Base-by-base conservation (phyloP, 92 coral and sea anemone genomes). In the Epizoanthus illoricatus region DNA sequence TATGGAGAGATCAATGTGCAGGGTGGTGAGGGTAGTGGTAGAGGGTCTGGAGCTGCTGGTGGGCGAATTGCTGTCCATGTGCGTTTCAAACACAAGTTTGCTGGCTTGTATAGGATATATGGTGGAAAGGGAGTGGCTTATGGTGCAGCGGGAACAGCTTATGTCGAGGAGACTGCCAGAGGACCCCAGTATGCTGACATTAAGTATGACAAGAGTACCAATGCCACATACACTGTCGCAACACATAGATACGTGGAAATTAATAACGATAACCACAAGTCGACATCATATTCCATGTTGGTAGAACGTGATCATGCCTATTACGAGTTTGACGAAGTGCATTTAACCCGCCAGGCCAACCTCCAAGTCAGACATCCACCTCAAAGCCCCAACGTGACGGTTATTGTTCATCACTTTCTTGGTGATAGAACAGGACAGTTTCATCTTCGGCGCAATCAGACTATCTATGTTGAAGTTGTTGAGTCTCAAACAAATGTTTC, bases 391-490 rank as follows among this genome's bases (percentile, higher is more conserved):
- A 87, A 87, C 75, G 93, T 84, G 43, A 87, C 90, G 39, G 91
- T 90, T 47, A 65, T 90, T 71, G 87, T 85, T n/a, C 94, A 91
- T 67, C 89, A 81, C 47, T 91, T 91, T 68, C 56, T 91, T 18
- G 94, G 94, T 5, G 94, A 91, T 73, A 84, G 91, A 43, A 91
- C 94, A 20, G 94, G 94, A 70, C 84, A 85, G 7, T 68, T 91
- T n/a, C 94, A 88, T 18, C 55, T 91, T 55, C 85, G 94, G 15
- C 75, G 74, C 67, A 85, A 91, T 61, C 94, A 91, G 55, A 82
- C 88, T 5, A 78, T 91, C 54, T 91, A 85, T 69, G 94, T 87
- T 42, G 94, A 91, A 74, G 94, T 91, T 20, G 88, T 91, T 10
- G 94, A 91, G 57, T 91, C 94, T 19, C 79, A 85, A 59, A 88